Conservation (phyloP, 2,888 invertebrate species). For the Epinotia brunnichana region DNA sequence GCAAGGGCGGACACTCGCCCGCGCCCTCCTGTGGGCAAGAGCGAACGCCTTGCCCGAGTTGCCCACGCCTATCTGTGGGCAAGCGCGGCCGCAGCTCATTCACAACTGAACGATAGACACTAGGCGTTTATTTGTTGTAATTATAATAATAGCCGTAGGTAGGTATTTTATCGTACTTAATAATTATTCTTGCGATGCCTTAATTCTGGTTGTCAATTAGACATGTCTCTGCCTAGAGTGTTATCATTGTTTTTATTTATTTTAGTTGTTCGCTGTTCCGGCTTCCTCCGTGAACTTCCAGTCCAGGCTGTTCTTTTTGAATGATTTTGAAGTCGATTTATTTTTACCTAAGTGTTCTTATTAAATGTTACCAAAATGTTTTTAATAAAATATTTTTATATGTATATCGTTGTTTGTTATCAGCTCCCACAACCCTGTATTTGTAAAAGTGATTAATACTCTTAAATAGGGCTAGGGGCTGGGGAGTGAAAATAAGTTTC, state of each 20-base stretch:
- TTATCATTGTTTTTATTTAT: slow-evolving; percentile 83
- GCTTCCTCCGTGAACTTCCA: slow-evolving; percentile 83
- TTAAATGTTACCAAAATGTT: slow-evolving; percentile 86
- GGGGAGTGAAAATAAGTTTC: too few relatives aligned
- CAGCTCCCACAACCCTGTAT: not conserved
- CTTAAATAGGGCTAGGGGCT: too few relatives aligned
- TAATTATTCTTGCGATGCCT: slow-evolving; percentile 85
- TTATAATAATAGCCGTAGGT: slow-evolving; percentile 84
- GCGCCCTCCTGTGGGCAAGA: not conserved
- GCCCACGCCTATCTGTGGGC: slow-evolving; percentile 47
- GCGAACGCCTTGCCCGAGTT: slow-evolving; percentile 1
- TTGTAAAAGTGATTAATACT: too few relatives aligned
- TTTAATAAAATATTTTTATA: slow-evolving; percentile 86
- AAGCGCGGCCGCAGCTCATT: slow-evolving; percentile 50
- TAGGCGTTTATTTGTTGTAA: slow-evolving; percentile 83
- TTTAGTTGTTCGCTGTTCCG: slow-evolving; percentile 82
- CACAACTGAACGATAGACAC: slow-evolving; percentile 71
- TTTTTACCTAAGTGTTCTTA: slow-evolving; percentile 86
- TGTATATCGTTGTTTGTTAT: slow-evolving; percentile 67
- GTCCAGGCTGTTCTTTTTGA: slow-evolving; percentile 85
- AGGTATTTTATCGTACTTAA: slow-evolving; percentile 85
- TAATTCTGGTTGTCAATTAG: slow-evolving; percentile 85
- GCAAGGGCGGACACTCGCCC: slow-evolving; percentile 45
- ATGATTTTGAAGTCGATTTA: slow-evolving; percentile 85
- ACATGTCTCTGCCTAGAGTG: slow-evolving; percentile 83